Percentiles rank a stretch among this genome's conserved stretches.
Evolutionary conservation across 2,797 vertebrate genomes (phyloP).

Genomic region (Carcharodon carcharias): DNA sequence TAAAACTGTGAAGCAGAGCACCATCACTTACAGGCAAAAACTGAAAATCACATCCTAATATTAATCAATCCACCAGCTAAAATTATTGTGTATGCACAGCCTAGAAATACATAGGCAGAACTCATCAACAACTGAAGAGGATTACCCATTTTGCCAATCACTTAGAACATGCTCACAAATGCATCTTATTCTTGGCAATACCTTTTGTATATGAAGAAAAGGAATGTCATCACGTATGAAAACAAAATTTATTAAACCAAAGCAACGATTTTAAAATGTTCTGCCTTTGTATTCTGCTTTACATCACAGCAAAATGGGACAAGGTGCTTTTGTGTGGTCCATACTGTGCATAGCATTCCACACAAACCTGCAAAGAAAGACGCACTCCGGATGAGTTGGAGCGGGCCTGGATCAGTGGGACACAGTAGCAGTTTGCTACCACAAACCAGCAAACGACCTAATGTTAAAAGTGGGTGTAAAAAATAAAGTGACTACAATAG

Average conservation of each 20-base stretch:
- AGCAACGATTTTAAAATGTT: not conserved
- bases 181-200: not conserved
- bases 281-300: slow-evolving; percentile 30
- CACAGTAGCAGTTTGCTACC: slow-evolving; percentile 60
- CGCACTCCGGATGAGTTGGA: slow-evolving; percentile 70
- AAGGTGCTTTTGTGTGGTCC: slow-evolving; percentile 45
- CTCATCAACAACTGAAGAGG: not conserved
- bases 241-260: not conserved
- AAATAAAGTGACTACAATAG: slow-evolving; percentile 21
- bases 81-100: not conserved
- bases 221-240: not conserved
- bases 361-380: slow-evolving; percentile 83
- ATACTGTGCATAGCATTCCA: slow-evolving; percentile 60
- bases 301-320: not conserved
- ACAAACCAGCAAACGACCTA: slow-evolving; percentile 63
- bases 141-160: not conserved
- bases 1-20: not conserved
- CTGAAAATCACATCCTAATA: not conserved
- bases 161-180: not conserved
- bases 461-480: slow-evolving; percentile 42
- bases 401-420: slow-evolving; percentile 61
- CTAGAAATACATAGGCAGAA: slow-evolving; percentile 17
- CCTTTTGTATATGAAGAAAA: not conserved
- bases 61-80: not conserved
- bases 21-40: not conserved